Evolutionary conservation across 2,888 invertebrate species (phyloP), one percentile per base, ranked within the genome.

Genomic region (Glaucopsyche alexis): DNA sequence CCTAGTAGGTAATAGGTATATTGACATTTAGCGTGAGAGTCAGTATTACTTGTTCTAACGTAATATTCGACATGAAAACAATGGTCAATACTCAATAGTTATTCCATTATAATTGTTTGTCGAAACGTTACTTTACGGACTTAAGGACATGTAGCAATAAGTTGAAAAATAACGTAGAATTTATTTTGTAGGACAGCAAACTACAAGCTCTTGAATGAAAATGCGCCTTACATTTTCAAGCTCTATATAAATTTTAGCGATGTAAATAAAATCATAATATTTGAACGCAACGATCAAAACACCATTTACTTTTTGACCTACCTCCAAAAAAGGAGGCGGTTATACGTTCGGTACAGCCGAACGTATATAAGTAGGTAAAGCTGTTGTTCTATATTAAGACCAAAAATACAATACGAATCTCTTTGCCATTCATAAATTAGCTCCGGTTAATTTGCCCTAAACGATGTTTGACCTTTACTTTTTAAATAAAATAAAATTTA

Each of bases 1-100:
- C n/a, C n/a, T 29, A 29, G 29, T 29, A 29, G 29, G 29, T 29
- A 29, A 4, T 29, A 29, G 29, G 29, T 4, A 67, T 47, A 69
- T 82, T 80, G 81, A 81, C 80, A 83, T 83, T 83, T 82, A 79
- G 75, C 81, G 79, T 78, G 80, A 82, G 78, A 82, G 77, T 80
- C 79, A 78, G 83, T 82, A 81, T 83, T 85, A 82, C 81, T 81
- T 83, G 77, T 71, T 78, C 78, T 82, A 80, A 83, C 78, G 81
- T 82, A 82, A 83, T 80, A 81, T 84, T 74, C 69, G 72, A 45
- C 72, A 72, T 71, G 72, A 74, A 76, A 75, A 65, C 71, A 73
- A 76, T 74, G 38, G 60, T 47, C 49, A 49, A 11, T 11, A 60
- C 50, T 67, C 64, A 71, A 70, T 55, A 29, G 70, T 60, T 71